These are phyloP conservation scores for Ariolimax columbianus DNA, from an alignment of 2,888 invertebrate species.

Conservation along the genomic window DNA sequence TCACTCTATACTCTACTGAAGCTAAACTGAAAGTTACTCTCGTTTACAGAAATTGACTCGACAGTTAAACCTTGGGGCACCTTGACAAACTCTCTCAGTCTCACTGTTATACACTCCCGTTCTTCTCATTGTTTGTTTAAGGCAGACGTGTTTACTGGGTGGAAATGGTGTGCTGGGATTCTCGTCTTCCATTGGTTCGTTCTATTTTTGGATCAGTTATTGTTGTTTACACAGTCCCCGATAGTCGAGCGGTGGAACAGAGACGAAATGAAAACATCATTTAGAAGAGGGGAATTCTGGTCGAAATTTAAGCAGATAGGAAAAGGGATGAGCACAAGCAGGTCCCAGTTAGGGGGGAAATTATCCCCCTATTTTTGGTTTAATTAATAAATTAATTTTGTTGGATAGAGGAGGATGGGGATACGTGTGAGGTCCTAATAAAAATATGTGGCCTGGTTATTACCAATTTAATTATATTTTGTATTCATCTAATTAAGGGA, in stretches of 20 bases:
- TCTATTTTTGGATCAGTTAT: conserved; percentile 44
- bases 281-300: background rate
- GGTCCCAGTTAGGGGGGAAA: too few relatives aligned
- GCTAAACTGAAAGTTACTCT: background rate
- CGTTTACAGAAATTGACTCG: background rate
- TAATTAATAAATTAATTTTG: too few relatives aligned
- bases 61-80: background rate
- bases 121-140: conserved; percentile 47
- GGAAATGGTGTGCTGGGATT: conserved; percentile 33
- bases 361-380: too few relatives aligned
- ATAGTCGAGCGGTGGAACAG: conserved; percentile 23
- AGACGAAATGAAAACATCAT: conserved; percentile 24
- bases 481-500: too few relatives aligned
- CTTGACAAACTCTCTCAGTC: conserved; percentile 3
- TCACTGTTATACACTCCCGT: conserved; percentile 11
- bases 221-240: conserved; percentile 47
- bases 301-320: background rate
- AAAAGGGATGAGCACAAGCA: too few relatives aligned
- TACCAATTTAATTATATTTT: too few relatives aligned
- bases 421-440: too few relatives aligned
- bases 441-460: too few relatives aligned
- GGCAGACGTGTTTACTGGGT: conserved; percentile 38
- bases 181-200: conserved; percentile 18
- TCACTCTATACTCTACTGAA: too few relatives aligned
- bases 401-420: too few relatives aligned